A percentile compares a stretch with the other conserved stretches of the same genome.
These are phyloP conservation scores for Callimico goeldii DNA, from an alignment of 2,797 vertebrate genomes.

Conservation along the genomic window DNA sequence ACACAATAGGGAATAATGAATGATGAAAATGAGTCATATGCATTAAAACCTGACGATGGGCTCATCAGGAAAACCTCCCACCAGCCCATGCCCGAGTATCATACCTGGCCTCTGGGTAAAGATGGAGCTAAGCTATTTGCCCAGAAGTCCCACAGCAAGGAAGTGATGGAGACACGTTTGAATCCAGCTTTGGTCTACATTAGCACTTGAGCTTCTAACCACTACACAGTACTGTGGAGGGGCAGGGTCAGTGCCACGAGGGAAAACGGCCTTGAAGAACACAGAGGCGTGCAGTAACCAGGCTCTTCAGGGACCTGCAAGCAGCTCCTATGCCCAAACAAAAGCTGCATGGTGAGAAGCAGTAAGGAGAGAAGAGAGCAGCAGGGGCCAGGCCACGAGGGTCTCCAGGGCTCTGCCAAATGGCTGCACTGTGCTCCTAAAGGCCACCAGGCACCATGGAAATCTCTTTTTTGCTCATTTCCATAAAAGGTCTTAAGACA, in stretches of 20 bases:
- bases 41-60: neutral
- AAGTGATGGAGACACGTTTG: neutral
- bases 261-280: neutral
- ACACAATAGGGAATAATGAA: neutral
- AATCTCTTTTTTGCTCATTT: neutral
- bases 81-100: neutral
- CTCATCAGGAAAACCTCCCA: neutral
- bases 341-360: neutral
- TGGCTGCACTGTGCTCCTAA: neutral
- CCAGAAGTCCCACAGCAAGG: neutral
- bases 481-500: neutral
- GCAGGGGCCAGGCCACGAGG: neutral
- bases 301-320: neutral
- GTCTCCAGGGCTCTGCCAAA: neutral
- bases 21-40: neutral
- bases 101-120: neutral
- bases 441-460: neutral
- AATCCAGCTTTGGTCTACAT: neutral
- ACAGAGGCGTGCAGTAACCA: neutral
- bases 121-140: neutral
- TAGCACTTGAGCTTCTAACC: neutral
- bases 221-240: neutral
- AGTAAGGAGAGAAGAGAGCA: neutral
- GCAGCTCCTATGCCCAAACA: neutral
- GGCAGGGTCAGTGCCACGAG: accelerated